Evolutionary conservation across 2,797 vertebrate species (phyloP), one percentile per base, ranked within the genome.

Genomic region (Poeciliopsis gracilis): DNA sequence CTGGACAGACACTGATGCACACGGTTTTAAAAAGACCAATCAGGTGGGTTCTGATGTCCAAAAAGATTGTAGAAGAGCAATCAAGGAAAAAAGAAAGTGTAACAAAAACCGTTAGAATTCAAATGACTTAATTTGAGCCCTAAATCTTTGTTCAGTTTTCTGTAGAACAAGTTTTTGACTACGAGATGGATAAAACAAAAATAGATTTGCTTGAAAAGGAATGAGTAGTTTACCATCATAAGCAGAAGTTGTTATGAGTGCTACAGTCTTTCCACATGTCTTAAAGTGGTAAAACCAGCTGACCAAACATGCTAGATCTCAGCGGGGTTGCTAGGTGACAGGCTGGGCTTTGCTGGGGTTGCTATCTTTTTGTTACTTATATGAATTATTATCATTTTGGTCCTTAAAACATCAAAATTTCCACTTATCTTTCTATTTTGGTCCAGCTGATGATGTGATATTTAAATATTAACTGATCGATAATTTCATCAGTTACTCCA

Each of bases 11-110:
- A 70, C 63, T 74, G 38, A 67, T 36, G 38, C 20, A 7, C 20
- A 77, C 38, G 59, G 61, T 38, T 36, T 72, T 57, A 0, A 79
- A 73, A 25, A 33, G 59, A 70, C 73, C 57, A 33, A 33, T 66
- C 51, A 30, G 66, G 9, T 70, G n/a, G 53, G 41, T 73, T 1
- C 53, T 41, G 28, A 33, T 55, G 20, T 59, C 78, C 3, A 2
- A 66, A 10, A 53, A 30, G 28, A 55, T 55, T 75, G 16, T 15
- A 70, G 51, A 36, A 45, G 63, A 59, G 41, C 38, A 23, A 72
- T 12, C 20, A 6, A 16, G 7, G 30, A 1, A 25, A 77, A 72
- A 23, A 45, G 28, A 36, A 43, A 33, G 13, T 4, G 18, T 0
- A 55, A 57, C 7, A 57, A 45, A 53, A 55, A 13, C 51, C 45